A percentile compares a stretch with the other conserved stretches of the same genome.
phyloP scores from a whole-genome alignment of 2,888 invertebrate genomes.

The Hipparchia semele region DNA sequence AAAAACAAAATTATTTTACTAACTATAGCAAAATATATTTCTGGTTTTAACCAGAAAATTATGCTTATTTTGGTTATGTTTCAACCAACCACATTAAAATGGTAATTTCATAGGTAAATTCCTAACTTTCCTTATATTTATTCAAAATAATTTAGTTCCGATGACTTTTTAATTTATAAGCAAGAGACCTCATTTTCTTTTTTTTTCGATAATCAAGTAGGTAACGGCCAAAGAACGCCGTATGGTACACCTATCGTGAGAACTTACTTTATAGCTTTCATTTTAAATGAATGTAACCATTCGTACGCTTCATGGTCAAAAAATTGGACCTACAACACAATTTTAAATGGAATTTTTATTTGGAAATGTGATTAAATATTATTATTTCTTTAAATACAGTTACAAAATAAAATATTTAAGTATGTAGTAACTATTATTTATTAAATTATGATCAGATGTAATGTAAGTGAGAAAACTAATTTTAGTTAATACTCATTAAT shows the following conservation, averaged over 20 bases:
- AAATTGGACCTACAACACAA: background rate
- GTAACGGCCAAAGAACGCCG: conserved; percentile 30
- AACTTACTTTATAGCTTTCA: conserved; percentile 57
- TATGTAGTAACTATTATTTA: no score
- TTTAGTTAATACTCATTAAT: no score
- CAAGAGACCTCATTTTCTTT: conserved; percentile 46
- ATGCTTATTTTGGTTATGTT: background rate
- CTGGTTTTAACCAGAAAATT: no score
- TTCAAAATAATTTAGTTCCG: conserved; percentile 46
- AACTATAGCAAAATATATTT: no score
- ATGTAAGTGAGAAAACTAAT: no score
- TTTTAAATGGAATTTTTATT: background rate
- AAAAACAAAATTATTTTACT: no score
- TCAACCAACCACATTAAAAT: background rate
- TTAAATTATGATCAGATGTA: no score
- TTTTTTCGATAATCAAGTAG: conserved; percentile 46
- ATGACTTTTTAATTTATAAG: conserved; percentile 44
- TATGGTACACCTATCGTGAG: conserved; percentile 59
- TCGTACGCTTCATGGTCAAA: conserved; percentile 11
- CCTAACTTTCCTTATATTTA: conserved; percentile 9
- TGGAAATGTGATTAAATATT: background rate
- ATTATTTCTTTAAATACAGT: background rate
- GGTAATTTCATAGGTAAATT: background rate
- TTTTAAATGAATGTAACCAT: conserved; percentile 64
- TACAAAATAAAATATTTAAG: background rate